Evolutionary conservation across 2,797 vertebrate species (phyloP), one percentile per base, ranked within the genome.

Genomic region (Anas acuta): DNA sequence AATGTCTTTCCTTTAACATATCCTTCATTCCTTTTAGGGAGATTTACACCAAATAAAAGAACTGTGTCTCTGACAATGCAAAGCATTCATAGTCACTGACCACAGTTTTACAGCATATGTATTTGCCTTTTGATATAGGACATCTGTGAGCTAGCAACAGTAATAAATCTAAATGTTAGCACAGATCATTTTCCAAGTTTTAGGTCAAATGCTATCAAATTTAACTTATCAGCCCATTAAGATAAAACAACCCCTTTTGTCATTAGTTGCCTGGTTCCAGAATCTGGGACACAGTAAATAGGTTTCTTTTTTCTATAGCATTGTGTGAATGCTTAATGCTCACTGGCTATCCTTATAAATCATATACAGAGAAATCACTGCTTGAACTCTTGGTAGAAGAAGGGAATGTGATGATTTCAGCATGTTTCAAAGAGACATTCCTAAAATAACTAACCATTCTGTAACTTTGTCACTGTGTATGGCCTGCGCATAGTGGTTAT

Each of bases 101-200:
- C n/a, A 43, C 74, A 66, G 45, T 94, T 90, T 80, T 87, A 92
- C 13, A 90, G 65, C 61, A 11, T 45, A 8, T 0, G 1, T 13
- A 53, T 93, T 93, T 94, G 69, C 53, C 58, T 93, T 94, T 87
- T 92, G 88, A 91, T 95, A 33, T 0, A 86, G 84, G 67, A 83
- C 93, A 90, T 90, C 90, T 96, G 90, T 83, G 69, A 90, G 69
- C 66, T 54, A 49, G 80, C 64, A 91, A 12, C 19, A 89, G 77
- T 32, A 90, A 96, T 94, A 96, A 96, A 96, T 92, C 61, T 87
- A 39, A 89, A 54, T 65, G 88, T 90, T 92, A 94, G 60, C 84
- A 86, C 17, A 43, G 82, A 82, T 13, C 53, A 70, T 89, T 93
- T 93, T 92, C 85, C 62, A 89, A 41, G 1, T 45, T 94, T 80